Conservation (phyloP, 2,113 vertebrate species). For the Planiliza haematocheilus region DNA sequence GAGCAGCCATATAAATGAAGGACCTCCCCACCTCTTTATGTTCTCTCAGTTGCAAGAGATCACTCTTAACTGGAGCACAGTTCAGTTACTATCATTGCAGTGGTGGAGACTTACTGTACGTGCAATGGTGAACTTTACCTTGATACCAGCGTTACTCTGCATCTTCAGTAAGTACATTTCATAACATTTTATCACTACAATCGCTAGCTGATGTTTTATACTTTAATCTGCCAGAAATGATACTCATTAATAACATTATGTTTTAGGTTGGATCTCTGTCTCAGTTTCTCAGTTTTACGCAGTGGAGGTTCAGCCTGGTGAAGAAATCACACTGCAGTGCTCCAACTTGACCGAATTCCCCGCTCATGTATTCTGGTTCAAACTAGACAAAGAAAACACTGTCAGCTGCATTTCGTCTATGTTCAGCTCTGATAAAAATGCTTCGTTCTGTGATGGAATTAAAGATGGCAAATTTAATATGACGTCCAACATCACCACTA, state of each 20-base stretch:
- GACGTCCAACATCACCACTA: background rate
- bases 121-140: conserved; percentile 2
- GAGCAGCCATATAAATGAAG: background rate
- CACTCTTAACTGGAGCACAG: conserved; percentile 5
- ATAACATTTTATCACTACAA: background rate
- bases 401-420: conserved; percentile 4
- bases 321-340: no score
- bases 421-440: accelerated
- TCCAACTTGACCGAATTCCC: no score
- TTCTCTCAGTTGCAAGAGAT: no score
- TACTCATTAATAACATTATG: no score
- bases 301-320: no score
- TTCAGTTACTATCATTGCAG: background rate
- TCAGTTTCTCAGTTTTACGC: no score
- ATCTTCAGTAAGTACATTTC: conserved; percentile 22
- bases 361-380: no score
- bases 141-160: conserved; percentile 11
- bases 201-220: background rate
- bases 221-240: background rate
- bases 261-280: no score
- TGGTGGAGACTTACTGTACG: background rate
- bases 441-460: background rate
- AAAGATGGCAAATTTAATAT: no score
- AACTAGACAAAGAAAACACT: no score
- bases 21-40: background rate